phyloP scores from a whole-genome alignment of 2,888 invertebrate species.

The Mayetiola destructor region DNA sequence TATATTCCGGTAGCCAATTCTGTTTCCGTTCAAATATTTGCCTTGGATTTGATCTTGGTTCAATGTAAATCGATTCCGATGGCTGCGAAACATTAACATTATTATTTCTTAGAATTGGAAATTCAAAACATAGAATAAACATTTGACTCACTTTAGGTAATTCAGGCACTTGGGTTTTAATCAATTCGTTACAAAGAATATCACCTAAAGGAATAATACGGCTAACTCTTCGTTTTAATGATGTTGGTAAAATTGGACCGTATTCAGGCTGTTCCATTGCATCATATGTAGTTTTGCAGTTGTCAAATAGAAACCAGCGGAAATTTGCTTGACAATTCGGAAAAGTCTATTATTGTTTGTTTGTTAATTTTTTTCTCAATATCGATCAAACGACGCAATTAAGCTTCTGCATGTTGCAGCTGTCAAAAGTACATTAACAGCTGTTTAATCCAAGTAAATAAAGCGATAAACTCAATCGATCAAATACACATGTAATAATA shows the following conservation, averaged over 20 bases:
- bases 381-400: too few relatives aligned
- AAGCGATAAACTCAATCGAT: too few relatives aligned
- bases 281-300: too few relatives aligned
- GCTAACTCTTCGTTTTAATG: neutral
- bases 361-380: too few relatives aligned
- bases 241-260: neutral
- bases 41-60: slow-evolving; percentile 24
- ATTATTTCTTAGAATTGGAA: neutral
- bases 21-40: slow-evolving; percentile 21
- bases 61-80: slow-evolving; percentile 19
- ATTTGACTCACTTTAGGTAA: too few relatives aligned
- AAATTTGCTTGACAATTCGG: too few relatives aligned
- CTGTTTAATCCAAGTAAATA: too few relatives aligned
- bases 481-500: too few relatives aligned
- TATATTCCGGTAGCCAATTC: slow-evolving; percentile 29
- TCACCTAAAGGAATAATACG: neutral
- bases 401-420: too few relatives aligned
- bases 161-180: neutral
- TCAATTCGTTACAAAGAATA: neutral
- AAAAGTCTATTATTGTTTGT: too few relatives aligned
- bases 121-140: neutral
- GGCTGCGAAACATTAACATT: neutral
- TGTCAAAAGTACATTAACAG: too few relatives aligned
- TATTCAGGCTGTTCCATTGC: neutral
- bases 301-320: too few relatives aligned